Percentiles rank a stretch among this genome's conserved stretches.
Evolutionary conservation across 2,797 vertebrate species (phyloP).

Genomic region (Sylvia borin): DNA sequence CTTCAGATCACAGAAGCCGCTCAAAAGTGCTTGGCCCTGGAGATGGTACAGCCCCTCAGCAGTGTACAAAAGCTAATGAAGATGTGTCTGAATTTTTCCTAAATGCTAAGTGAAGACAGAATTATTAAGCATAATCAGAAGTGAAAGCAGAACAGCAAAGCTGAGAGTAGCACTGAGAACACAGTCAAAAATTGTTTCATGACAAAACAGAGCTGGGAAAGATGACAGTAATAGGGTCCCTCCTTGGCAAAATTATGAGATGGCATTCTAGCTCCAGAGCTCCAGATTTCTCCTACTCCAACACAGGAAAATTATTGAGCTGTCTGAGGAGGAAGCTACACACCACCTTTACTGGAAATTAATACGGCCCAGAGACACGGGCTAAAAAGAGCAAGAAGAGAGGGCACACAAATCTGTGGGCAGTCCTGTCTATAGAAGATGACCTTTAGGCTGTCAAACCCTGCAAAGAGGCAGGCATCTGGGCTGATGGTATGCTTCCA

Average conservation of each 20-base stretch:
- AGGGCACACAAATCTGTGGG: background rate
- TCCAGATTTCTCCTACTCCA: background rate
- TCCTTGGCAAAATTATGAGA: background rate
- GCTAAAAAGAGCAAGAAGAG: background rate
- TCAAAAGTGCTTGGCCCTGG: background rate
- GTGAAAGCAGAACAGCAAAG: background rate
- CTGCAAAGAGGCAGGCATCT: background rate
- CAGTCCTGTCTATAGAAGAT: background rate
- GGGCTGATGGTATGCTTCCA: background rate
- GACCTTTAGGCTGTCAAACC: background rate
- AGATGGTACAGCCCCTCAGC: background rate
- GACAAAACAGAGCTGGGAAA: background rate
- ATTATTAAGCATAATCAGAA: background rate
- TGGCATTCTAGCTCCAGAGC: background rate
- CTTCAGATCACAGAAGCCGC: background rate
- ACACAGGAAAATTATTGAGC: background rate
- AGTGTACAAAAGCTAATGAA: accelerated
- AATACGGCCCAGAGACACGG: background rate
- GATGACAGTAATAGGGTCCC: background rate
- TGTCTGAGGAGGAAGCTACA: background rate
- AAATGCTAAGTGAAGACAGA: background rate
- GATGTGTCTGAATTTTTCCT: background rate
- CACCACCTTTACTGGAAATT: background rate
- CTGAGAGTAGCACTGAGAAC: background rate
- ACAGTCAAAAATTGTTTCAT: background rate